Conservation (phyloP, 2,888 invertebrate genomes). For the Ypsolopha scabrella region DNA sequence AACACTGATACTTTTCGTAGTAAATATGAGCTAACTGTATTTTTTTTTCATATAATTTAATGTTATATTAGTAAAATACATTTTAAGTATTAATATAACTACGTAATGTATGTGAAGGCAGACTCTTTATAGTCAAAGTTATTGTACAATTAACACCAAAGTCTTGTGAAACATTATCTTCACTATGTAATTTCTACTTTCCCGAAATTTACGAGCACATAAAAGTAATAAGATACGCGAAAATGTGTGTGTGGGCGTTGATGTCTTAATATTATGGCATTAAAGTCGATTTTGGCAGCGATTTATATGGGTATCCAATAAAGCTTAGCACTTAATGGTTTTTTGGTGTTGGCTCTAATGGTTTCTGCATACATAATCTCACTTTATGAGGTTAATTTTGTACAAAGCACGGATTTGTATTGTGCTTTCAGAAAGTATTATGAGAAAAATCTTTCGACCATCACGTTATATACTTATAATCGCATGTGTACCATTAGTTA, state of each 20-base stretch:
- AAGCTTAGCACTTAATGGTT: not conserved
- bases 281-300: not conserved
- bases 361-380: not conserved
- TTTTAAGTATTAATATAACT: too few species aligned
- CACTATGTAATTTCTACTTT: not conserved
- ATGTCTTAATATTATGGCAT: conserved; percentile 19
- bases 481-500: too few species aligned
- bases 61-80: too few species aligned
- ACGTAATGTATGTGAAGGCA: too few species aligned
- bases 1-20: not conserved
- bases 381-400: not conserved
- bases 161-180: not conserved
- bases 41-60: too few species aligned
- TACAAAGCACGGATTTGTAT: not conserved
- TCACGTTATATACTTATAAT: too few species aligned
- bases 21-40: too few species aligned
- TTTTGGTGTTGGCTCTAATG: not conserved
- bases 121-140: not conserved
- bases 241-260: conserved; percentile 13
- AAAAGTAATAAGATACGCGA: not conserved
- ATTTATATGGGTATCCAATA: not conserved
- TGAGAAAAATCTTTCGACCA: not conserved
- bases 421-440: not conserved
- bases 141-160: not conserved
- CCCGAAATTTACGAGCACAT: not conserved